Percentiles rank a stretch among this genome's conserved stretches.
Conservation (phyloP, 2,888 invertebrate genomes). For the Drosophila gaucha region DNA sequence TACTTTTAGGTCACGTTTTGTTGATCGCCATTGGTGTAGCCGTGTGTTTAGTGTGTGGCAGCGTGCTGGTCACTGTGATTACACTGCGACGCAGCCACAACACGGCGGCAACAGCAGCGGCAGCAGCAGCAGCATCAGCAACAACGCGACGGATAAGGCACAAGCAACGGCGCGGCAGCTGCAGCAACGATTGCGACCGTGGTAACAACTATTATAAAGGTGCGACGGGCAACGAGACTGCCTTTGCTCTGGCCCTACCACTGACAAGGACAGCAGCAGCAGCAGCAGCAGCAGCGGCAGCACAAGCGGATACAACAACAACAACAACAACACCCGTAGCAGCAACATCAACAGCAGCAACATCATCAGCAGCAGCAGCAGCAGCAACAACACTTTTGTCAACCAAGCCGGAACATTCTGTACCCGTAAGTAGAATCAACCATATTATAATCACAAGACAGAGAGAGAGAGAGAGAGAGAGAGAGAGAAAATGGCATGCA, state of each 20-base stretch:
- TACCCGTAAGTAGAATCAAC: conserved; percentile 84
- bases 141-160: conserved; percentile 61
- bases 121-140: conserved; percentile 53
- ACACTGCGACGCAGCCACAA: conserved; percentile 66
- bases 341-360: conserved; percentile 65
- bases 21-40: conserved; percentile 81
- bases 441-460: conserved; percentile 10
- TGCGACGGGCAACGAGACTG: conserved; percentile 54
- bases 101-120: conserved; percentile 45
- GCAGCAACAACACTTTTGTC: conserved; percentile 81
- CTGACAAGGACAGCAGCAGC: conserved; percentile 76
- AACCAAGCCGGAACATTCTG: conserved; percentile 85
- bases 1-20: conserved; percentile 75
- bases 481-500: conserved; percentile 1
- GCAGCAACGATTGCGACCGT: conserved; percentile 18
- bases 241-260: conserved; percentile 84
- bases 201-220: conserved; percentile 44
- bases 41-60: conserved; percentile 80
- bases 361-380: conserved; percentile 64
- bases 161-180: conserved; percentile 56
- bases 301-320: conserved; percentile 35
- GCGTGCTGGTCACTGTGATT: conserved; percentile 80
- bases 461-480: neutral
- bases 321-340: conserved; percentile 56
- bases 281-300: conserved; percentile 34